Evolutionary conservation across 2,888 invertebrate species (phyloP), one percentile per base, ranked within the genome.

Genomic region (Alitta virens): DNA sequence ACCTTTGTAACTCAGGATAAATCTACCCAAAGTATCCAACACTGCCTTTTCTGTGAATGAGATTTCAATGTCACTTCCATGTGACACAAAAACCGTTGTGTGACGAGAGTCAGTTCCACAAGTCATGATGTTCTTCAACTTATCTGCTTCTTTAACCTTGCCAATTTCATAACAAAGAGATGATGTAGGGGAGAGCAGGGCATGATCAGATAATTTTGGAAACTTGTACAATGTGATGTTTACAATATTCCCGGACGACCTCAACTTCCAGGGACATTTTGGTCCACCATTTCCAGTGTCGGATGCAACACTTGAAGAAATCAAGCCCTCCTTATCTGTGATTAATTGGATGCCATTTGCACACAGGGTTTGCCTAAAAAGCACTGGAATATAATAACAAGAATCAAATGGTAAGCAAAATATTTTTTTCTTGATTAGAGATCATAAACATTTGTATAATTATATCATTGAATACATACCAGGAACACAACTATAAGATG

Each of bases 1-100:
- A 64, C 64, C 62, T 62, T 62, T 54, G 40, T 53, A 64, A 26
- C 50, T 57, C 21, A 64, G 18, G 23, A 64, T 33, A 43, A 64
- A 62, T 24, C 51, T 57, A 21, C 42, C 42, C 33, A 63, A 27
- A 2, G 21, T 46, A n/a, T 54, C 24, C 1, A 63, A 51, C 0
- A 55, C 54, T 23, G 40, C 46, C n/a, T 46, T 60, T 7, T 50
- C 52, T 26, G 54, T 54, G 24, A 63, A 59, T 33, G 40, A 40
- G 18, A 63, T 49, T 18, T 43, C 59, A 16, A 63, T 18, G 9
- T 18, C 49, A 40, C 26, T 60, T 14, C 38, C 53, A 9, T 42
- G 26, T 1, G 63, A 63, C 23, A 55, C 33, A 25, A 50, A 63
- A 16, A 60, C 56, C 25, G 43, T 43, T 18, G 26, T 56, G 23